Conservation (phyloP, 1,140 invertebrate genomes). For the Papilio glaucus region DNA sequence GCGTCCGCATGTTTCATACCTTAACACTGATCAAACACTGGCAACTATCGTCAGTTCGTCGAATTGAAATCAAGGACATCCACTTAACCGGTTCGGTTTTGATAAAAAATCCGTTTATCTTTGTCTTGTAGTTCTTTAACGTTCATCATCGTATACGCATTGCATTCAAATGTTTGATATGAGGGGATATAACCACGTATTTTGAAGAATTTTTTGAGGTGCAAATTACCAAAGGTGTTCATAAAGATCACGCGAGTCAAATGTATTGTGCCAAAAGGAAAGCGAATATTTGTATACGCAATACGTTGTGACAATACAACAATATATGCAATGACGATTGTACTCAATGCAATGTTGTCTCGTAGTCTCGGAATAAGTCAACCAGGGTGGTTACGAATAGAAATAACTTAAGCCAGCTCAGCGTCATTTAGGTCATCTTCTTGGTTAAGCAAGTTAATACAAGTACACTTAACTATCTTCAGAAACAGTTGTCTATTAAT, state of each 20-base stretch:
- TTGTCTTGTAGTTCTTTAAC: neutral
- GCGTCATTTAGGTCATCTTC: too few relatives aligned
- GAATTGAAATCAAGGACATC: constrained; percentile 46
- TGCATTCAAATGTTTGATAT: neutral
- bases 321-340: too few relatives aligned
- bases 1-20: constrained; percentile 7
- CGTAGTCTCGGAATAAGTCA: too few relatives aligned
- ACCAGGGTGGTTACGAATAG: too few relatives aligned
- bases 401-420: too few relatives aligned
- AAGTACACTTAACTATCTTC: too few relatives aligned
- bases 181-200: neutral
- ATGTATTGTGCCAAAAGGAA: too few relatives aligned
- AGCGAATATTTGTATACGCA: too few relatives aligned
- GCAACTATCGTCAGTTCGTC: constrained; percentile 13
- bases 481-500: too few relatives aligned
- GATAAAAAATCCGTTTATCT: neutral
- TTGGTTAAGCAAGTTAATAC: too few relatives aligned
- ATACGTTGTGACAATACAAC: too few relatives aligned
- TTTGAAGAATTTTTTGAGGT: neutral
- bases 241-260: neutral
- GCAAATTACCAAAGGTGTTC: neutral
- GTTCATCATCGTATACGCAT: neutral
- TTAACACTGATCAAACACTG: constrained; percentile 16
- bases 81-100: constrained; percentile 38
- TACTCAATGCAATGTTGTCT: too few relatives aligned